These are phyloP conservation scores for Microcebus murinus DNA, from an alignment of 2,113 vertebrate genomes.

Conservation along the genomic window DNA sequence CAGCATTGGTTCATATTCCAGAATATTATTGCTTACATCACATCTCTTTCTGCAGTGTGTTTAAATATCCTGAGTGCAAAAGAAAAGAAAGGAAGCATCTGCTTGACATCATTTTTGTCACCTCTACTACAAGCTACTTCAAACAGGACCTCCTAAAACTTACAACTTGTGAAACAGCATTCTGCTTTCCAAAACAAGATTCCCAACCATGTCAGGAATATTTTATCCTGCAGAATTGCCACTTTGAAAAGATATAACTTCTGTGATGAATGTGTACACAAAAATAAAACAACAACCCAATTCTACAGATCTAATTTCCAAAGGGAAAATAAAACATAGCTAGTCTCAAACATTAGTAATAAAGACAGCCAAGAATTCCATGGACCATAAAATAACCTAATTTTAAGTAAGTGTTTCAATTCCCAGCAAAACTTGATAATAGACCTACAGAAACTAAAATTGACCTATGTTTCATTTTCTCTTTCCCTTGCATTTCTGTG, in stretches of 20 bases:
- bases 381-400: neutral
- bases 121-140: neutral
- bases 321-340: neutral
- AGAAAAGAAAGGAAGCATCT: constrained; percentile 45
- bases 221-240: neutral
- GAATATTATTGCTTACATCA: neutral
- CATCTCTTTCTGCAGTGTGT: neutral
- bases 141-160: constrained; percentile 46
- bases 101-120: neutral
- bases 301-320: neutral
- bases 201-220: neutral
- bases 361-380: neutral
- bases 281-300: neutral
- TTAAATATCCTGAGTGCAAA: constrained; percentile 32
- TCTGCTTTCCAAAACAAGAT: neutral
- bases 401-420: neutral
- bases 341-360: neutral
- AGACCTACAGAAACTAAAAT: neutral
- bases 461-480: neutral
- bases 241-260: constrained; percentile 49
- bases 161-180: neutral
- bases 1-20: constrained; percentile 2
- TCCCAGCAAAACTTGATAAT: neutral
- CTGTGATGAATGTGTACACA: neutral
- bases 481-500: neutral